Evolutionary conservation across 2,113 vertebrate genomes (phyloP), one percentile per base, ranked within the genome.

Genomic region (Elanoides forficatus): DNA sequence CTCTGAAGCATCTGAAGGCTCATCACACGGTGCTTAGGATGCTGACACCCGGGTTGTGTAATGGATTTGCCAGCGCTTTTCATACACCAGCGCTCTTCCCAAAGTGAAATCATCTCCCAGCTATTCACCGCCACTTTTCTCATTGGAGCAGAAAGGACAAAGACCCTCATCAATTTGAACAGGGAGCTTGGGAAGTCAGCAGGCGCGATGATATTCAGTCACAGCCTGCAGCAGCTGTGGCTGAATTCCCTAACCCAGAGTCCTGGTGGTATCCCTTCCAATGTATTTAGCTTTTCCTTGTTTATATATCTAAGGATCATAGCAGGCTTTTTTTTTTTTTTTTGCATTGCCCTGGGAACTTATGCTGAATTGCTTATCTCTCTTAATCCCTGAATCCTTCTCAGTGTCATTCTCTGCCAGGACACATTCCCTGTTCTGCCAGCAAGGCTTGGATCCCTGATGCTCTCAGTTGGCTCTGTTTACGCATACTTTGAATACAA

Each of bases 131-230:
- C 17, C 50, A 13, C 68, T 86, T 74, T 91, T 67, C n/a, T 78
- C 73, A 36, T 1, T 56, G 94, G 56, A 91, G 89, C 83, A 84
- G 89, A 76, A 93, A 78, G 60, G 52, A 87, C 75, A 81, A 81
- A 90, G 50, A 7, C 4, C 29, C 25, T 63, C 4, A 5, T 34
- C 75, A 58, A 4, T 86, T 84, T 81, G 80, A 67, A 81, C 50
- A 53, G 30, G 34, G 8, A 0, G 0, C 27, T 71, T 60, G 53
- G 53, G 50, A 71, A 4, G 1, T 62, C 38, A 75, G 36, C n/a
- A 71, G 43, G 32, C 52, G 82, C 40, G 70, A 52, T 65, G 38
- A 63, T 72, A 29, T 6, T 74, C 42, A 47, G 29, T 43, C 40
- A 43, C 2, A 71, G 65, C 26, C 56, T 73, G 65, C n/a, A 81